A percentile compares a stretch with the other conserved stretches of the same genome.
These are phyloP conservation scores for Bostrychus sinensis DNA, from an alignment of 2,113 vertebrate genomes.

Conservation along the genomic window DNA sequence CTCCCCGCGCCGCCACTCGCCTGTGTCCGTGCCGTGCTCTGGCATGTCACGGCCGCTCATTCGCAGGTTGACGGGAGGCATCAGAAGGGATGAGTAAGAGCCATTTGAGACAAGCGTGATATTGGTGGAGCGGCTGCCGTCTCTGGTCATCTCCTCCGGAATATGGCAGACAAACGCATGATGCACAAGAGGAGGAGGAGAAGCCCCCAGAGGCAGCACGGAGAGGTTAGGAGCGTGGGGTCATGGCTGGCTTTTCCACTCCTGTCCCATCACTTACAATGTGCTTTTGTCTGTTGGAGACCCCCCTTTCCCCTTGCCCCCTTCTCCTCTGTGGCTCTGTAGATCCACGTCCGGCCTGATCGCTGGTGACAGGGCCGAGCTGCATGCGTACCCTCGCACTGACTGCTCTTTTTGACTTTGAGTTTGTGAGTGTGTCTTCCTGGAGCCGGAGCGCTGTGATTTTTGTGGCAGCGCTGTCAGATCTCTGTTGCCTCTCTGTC, in stretches of 20 bases:
- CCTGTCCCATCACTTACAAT: slow-evolving; percentile 69
- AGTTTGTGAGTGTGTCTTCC: slow-evolving; percentile 74
- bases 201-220: slow-evolving; percentile 63
- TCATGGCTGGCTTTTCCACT: slow-evolving; percentile 65
- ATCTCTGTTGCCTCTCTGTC: slow-evolving; percentile 80
- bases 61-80: slow-evolving; percentile 64
- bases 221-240: slow-evolving; percentile 48
- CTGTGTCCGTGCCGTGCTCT: slow-evolving; percentile 38
- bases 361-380: slow-evolving; percentile 75
- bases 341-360: slow-evolving; percentile 54
- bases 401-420: slow-evolving; percentile 96
- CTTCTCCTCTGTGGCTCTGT: slow-evolving; percentile 31
- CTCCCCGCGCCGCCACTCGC: slow-evolving; percentile 32
- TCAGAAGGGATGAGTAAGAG: slow-evolving; percentile 73
- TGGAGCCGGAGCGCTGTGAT: slow-evolving; percentile 87
- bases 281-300: slow-evolving; percentile 45
- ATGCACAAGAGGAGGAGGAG: slow-evolving; percentile 64
- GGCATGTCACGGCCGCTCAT: slow-evolving; percentile 74
- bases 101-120: slow-evolving; percentile 68
- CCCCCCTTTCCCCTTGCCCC: slow-evolving; percentile 11
- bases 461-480: slow-evolving; percentile 97
- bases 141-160: slow-evolving; percentile 65
- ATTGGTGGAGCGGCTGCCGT: slow-evolving; percentile 60
- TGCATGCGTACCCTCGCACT: slow-evolving; percentile 81
- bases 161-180: slow-evolving; percentile 55